These are phyloP conservation scores for Crenichthys baileyi DNA, from an alignment of 2,797 vertebrate species.

Conservation along the genomic window DNA sequence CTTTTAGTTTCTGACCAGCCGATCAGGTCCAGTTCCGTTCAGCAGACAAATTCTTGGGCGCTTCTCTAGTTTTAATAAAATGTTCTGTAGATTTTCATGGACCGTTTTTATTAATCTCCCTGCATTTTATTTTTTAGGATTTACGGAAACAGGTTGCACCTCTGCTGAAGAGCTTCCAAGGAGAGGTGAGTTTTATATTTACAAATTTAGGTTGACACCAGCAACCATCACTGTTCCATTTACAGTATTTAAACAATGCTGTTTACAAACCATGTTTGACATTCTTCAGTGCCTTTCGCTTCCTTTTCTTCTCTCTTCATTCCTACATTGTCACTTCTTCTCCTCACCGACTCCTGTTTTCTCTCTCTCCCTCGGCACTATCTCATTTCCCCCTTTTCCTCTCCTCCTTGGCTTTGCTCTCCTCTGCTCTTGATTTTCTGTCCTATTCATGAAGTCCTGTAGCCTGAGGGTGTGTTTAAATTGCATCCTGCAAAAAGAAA, in stretches of 20 bases:
- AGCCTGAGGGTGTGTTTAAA: slow-evolving; percentile 82
- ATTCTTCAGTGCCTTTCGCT: slow-evolving; percentile 34
- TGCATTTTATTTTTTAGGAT: slow-evolving; percentile 81
- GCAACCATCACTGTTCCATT: slow-evolving; percentile 8
- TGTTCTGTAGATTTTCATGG: background rate
- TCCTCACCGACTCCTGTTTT: slow-evolving; percentile 53
- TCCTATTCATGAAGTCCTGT: slow-evolving; percentile 80
- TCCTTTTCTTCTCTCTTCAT: slow-evolving; percentile 33
- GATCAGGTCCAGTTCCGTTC: background rate
- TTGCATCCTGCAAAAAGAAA: slow-evolving; percentile 78
- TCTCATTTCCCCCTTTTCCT: slow-evolving; percentile 73
- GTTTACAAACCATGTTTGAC: slow-evolving; percentile 46
- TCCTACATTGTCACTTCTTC: slow-evolving; percentile 48
- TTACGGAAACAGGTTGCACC: slow-evolving; percentile 98
- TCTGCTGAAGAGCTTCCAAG: slow-evolving; percentile 98
- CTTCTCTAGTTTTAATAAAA: background rate
- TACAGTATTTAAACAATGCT: slow-evolving; percentile 32
- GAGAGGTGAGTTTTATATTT: slow-evolving; percentile 88
- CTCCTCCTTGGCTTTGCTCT: slow-evolving; percentile 65
- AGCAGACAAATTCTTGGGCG: too few relatives aligned
- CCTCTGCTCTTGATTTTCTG: slow-evolving; percentile 80
- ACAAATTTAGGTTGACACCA: slow-evolving; percentile 14
- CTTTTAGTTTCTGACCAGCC: background rate
- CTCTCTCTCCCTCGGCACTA: slow-evolving; percentile 63
- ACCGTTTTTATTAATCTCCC: slow-evolving; percentile 17